phyloP scores from a whole-genome alignment of 2,113 vertebrate species.

The Symphodus melops region DNA sequence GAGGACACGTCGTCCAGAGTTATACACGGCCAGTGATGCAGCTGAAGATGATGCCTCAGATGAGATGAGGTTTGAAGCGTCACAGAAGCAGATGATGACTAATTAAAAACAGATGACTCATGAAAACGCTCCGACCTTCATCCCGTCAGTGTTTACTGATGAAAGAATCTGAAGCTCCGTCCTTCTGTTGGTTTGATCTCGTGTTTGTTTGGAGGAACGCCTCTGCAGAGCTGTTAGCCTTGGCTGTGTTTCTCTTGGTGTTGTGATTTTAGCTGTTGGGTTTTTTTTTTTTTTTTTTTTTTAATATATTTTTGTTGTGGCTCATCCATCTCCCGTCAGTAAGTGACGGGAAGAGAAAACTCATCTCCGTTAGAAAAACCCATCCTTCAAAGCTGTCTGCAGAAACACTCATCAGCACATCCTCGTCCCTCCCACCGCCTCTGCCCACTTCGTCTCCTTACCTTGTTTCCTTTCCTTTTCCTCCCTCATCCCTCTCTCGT shows the following conservation, averaged over 20 bases:
- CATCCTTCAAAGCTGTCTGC: conserved; percentile 57
- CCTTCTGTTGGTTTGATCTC: not conserved
- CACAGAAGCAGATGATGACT: not conserved
- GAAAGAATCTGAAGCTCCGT: not conserved
- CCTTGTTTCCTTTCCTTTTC: not conserved
- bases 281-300: too few species aligned
- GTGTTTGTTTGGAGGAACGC: not conserved
- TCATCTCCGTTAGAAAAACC: conserved; percentile 41
- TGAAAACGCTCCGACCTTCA: not conserved
- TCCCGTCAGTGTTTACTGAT: not conserved
- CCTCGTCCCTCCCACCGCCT: not conserved
- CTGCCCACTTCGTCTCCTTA: not conserved
- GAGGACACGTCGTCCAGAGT: too few species aligned
- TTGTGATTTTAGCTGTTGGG: conserved; percentile 34
- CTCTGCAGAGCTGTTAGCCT: conserved; percentile 27
- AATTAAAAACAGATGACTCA: not conserved
- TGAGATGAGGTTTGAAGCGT: too few species aligned
- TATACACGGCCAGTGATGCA: too few species aligned
- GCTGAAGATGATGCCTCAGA: too few species aligned
- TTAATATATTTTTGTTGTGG: conserved; percentile 4
- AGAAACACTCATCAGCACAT: conserved; percentile 51
- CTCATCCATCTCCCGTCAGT: conserved; percentile 62
- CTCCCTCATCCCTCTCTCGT: not conserved
- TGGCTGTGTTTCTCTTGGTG: conserved; percentile 18
- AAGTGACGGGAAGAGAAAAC: conserved; percentile 29